A percentile compares a stretch with the other conserved stretches of the same genome.
Evolutionary conservation across 2,113 vertebrate species (phyloP).

Genomic region (Oceanodroma tethys): DNA sequence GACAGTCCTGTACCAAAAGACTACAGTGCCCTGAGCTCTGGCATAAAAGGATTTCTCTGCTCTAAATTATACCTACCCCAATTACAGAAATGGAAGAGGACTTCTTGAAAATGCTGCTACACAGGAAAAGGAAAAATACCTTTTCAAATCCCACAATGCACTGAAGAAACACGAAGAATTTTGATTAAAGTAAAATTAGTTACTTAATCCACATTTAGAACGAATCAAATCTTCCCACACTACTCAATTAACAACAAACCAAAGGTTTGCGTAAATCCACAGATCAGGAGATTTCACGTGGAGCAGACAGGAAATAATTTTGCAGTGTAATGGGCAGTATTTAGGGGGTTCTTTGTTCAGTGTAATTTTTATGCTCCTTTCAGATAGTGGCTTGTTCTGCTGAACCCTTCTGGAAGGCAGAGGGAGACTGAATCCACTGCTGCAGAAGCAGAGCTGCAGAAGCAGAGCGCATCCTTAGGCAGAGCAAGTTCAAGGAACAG

Average conservation of each 20-base stretch:
- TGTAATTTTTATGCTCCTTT: not conserved
- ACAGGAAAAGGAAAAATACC: not conserved
- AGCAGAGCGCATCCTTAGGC: not conserved
- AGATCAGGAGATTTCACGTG: not conserved
- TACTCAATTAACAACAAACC: not conserved
- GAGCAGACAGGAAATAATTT: not conserved
- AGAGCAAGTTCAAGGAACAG: not conserved
- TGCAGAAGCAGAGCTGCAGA: not conserved
- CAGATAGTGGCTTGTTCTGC: not conserved
- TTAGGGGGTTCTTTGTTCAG: not conserved
- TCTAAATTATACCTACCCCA: not conserved
- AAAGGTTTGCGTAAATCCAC: not conserved
- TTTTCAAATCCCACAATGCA: not conserved
- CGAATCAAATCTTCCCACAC: not conserved
- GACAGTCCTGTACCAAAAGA: not conserved
- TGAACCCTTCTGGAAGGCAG: not conserved
- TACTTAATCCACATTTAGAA: not conserved
- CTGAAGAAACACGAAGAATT: not conserved
- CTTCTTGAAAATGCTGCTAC: not conserved
- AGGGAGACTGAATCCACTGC: not conserved
- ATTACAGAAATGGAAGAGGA: not conserved
- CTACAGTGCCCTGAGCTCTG: not conserved
- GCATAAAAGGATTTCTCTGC: not conserved
- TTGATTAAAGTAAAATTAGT: not conserved
- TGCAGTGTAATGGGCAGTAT: not conserved